phyloP scores from a whole-genome alignment of 1,140 invertebrate genomes.

The Kradibia gibbosae region DNA sequence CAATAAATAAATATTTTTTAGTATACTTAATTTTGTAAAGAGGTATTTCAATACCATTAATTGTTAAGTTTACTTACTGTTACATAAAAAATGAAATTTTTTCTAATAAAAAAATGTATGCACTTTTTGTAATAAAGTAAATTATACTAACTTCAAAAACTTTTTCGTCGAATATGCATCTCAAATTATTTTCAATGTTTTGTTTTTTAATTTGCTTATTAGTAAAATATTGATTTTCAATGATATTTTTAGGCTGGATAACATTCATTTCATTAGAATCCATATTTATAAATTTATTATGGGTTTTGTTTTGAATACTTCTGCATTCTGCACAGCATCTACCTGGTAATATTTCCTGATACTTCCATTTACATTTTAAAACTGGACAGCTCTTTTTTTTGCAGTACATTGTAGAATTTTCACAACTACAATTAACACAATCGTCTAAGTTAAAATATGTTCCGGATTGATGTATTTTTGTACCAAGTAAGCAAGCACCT shows the following conservation, averaged over 20 bases:
- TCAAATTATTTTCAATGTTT: not conserved
- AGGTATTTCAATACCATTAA: too few relatives aligned
- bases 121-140: not conserved
- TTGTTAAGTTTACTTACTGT: too few relatives aligned
- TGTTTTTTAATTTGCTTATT: not conserved
- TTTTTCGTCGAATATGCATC: not conserved
- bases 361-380: conserved; percentile 11
- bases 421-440: conserved; percentile 87
- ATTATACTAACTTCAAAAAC: conserved; percentile 19
- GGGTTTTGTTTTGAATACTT: not conserved
- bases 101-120: not conserved
- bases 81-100: too few relatives aligned
- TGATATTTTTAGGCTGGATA: not conserved
- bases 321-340: conserved; percentile 32
- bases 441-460: conserved; percentile 79
- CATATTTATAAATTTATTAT: not conserved
- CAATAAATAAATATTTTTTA: too few relatives aligned
- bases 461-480: conserved; percentile 76
- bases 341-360: conserved; percentile 9
- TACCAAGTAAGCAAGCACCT: conserved; percentile 81
- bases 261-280: not conserved
- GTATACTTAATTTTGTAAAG: too few relatives aligned
- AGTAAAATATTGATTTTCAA: not conserved
- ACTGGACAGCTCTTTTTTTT: conserved; percentile 28
- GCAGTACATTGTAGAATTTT: conserved; percentile 73